Percentiles rank a stretch among this genome's conserved stretches.
Evolutionary conservation across 1,140 invertebrate genomes (phyloP).

Genomic region (Drosophila persimilis): DNA sequence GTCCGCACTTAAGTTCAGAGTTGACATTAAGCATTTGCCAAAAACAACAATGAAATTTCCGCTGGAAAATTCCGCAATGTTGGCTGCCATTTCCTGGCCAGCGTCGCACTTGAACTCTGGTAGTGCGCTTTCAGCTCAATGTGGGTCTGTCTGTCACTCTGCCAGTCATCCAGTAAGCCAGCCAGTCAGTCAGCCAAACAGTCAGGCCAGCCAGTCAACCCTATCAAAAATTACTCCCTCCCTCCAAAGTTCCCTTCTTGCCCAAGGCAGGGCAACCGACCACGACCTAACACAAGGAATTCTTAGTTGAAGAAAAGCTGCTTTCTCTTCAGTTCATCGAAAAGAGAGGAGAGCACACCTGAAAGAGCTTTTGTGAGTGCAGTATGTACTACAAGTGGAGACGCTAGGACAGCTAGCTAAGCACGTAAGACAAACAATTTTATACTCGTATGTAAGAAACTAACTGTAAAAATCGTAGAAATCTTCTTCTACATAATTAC

Average conservation of each 20-base stretch:
- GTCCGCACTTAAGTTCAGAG: conserved; percentile 13
- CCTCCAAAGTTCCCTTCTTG: conserved; percentile 12
- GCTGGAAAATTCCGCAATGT: conserved; percentile 3
- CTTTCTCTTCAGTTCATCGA: conserved; percentile 32
- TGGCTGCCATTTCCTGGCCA: conserved; percentile 24
- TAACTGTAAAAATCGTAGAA: too few species aligned
- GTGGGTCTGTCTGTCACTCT: conserved; percentile 38
- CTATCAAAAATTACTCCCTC: conserved; percentile 4
- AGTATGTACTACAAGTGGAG: conserved; percentile 30
- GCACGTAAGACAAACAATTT: too few species aligned
- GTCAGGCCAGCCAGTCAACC: conserved; percentile 13
- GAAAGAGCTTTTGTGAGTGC: conserved; percentile 32
- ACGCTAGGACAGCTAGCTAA: conserved; percentile 3
- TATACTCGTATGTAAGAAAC: too few species aligned
- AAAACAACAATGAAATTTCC: conserved; percentile 50
- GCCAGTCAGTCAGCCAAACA: conserved; percentile 5
- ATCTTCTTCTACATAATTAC: too few species aligned
- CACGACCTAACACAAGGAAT: conserved; percentile 73
- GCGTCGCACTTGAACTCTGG: conserved; percentile 52
- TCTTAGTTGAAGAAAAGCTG: conserved; percentile 57
- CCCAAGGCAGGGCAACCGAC: conserved; percentile 20
- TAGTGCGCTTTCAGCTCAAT: conserved; percentile 59
- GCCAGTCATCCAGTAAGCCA: conserved; percentile 35
- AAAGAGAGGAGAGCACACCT: neutral
- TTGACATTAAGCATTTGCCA: conserved; percentile 33